These are phyloP conservation scores for Ochotona curzoniae DNA, from an alignment of 2,113 vertebrate genomes.

Conservation along the genomic window DNA sequence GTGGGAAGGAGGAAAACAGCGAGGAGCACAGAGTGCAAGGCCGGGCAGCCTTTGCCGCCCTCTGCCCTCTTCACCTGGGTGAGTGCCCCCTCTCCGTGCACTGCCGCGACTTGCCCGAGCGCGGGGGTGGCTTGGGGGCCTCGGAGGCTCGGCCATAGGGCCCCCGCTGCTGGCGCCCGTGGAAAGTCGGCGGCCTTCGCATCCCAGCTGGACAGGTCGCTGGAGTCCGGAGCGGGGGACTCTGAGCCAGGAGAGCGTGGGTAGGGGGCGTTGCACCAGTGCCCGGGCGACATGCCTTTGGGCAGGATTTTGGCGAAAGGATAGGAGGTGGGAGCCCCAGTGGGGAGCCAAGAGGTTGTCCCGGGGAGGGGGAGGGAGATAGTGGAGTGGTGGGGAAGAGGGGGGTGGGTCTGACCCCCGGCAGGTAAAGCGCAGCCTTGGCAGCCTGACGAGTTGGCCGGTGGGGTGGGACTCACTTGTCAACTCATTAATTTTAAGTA, in stretches of 20 bases:
- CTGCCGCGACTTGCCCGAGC: neutral
- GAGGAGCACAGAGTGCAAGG: neutral
- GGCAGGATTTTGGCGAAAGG: slow-evolving; percentile 74
- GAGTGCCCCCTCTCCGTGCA: slow-evolving; percentile 50
- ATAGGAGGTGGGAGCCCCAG: slow-evolving; percentile 54
- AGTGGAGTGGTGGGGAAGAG: slow-evolving; percentile 33
- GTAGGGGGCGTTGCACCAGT: slow-evolving; percentile 55
- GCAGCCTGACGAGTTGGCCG: slow-evolving; percentile 49
- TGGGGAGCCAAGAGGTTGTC: neutral
- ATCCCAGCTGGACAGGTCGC: slow-evolving; percentile 14
- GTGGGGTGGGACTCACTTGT: slow-evolving; percentile 51
- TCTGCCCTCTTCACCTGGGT: slow-evolving; percentile 56
- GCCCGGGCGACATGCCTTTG: slow-evolving; percentile 73
- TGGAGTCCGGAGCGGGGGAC: slow-evolving; percentile 23
- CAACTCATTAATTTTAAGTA: slow-evolving; percentile 45
- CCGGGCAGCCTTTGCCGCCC: slow-evolving; percentile 1
- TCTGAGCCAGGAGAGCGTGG: slow-evolving; percentile 25
- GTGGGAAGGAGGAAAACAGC: slow-evolving; percentile 57
- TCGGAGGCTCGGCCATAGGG: neutral
- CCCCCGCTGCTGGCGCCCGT: neutral
- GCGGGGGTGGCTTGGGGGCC: slow-evolving; percentile 2
- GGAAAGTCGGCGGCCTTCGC: slow-evolving; percentile 31
- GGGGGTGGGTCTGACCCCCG: slow-evolving; percentile 59
- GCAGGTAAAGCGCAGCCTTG: slow-evolving; percentile 44
- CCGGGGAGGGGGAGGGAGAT: neutral